Conservation (phyloP, 2,888 invertebrate species). For the Sinodicranocentrus sp. region DNA sequence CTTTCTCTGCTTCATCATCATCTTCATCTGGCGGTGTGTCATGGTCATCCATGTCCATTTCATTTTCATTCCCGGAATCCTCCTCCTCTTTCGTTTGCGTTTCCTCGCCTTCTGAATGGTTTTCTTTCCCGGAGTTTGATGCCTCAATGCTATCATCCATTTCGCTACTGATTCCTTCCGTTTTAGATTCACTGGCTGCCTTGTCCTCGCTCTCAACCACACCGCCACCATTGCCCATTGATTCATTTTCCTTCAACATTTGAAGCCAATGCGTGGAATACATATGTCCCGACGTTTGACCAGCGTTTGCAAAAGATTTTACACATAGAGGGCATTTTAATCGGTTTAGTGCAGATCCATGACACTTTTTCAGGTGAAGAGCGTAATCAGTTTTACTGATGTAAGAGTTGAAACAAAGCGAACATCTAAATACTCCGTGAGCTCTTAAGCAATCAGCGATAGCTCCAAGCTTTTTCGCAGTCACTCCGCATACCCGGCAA, state of each 20-base stretch:
- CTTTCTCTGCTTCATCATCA: slow-evolving; percentile 30
- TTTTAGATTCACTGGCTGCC: neutral
- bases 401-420: slow-evolving; percentile 75
- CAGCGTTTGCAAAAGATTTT: slow-evolving; percentile 70
- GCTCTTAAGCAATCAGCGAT: slow-evolving; percentile 70
- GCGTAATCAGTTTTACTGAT: slow-evolving; percentile 65
- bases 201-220: neutral
- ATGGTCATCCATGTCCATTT: no score
- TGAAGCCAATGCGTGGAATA: slow-evolving; percentile 71
- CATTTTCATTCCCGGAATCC: no score
- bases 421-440: slow-evolving; percentile 74
- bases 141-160: no score
- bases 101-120: no score
- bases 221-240: no score
- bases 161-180: neutral
- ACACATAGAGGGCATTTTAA: slow-evolving; percentile 72
- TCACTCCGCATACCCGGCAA: slow-evolving; percentile 72
- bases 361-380: slow-evolving; percentile 71
- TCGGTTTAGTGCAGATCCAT: slow-evolving; percentile 49
- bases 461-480: slow-evolving; percentile 62
- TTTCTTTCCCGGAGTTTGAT: no score
- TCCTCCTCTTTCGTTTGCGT: no score
- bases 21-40: slow-evolving; percentile 18
- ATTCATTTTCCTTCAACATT: slow-evolving; percentile 48
- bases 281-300: slow-evolving; percentile 74